A percentile compares a stretch with the other conserved stretches of the same genome.
Evolutionary conservation across 2,113 vertebrate genomes (phyloP).

Genomic region (Colaptes auratus): DNA sequence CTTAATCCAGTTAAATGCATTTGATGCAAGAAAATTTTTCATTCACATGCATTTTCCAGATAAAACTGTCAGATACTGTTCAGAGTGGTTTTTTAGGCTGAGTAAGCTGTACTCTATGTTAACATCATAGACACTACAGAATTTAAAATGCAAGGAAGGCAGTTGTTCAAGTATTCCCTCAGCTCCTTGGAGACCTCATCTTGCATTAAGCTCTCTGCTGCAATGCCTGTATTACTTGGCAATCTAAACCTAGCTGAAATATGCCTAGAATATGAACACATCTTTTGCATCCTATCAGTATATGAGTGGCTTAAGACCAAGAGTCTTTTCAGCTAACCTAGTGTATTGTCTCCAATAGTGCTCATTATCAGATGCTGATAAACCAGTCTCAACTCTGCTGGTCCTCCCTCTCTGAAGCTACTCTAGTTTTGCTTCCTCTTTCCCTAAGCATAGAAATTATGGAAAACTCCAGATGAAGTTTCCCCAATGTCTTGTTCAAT

Average conservation of each 20-base stretch:
- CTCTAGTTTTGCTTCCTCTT: not conserved
- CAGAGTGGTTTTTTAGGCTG: not conserved
- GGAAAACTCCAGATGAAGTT: not conserved
- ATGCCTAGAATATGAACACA: not conserved
- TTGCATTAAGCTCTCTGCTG: not conserved
- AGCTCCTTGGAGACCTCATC: not conserved
- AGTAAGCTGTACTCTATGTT: not conserved
- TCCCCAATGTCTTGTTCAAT: not conserved
- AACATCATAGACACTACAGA: not conserved
- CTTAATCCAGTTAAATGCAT: not conserved
- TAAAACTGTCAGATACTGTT: not conserved
- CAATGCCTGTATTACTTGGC: not conserved
- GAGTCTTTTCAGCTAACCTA: not conserved
- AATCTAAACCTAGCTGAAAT: not conserved
- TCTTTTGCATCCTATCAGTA: not conserved
- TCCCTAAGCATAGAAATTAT: accelerated
- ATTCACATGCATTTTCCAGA: not conserved
- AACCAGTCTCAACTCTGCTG: not conserved
- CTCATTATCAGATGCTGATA: not conserved
- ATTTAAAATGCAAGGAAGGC: not conserved
- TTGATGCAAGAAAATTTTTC: not conserved
- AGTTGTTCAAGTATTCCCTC: not conserved
- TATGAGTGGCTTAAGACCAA: not conserved
- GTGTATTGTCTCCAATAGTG: not conserved
- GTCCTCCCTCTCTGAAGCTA: not conserved